A percentile compares a stretch with the other conserved stretches of the same genome.
phyloP scores from a whole-genome alignment of 2,113 vertebrate species.

The Actinemys pallida region DNA sequence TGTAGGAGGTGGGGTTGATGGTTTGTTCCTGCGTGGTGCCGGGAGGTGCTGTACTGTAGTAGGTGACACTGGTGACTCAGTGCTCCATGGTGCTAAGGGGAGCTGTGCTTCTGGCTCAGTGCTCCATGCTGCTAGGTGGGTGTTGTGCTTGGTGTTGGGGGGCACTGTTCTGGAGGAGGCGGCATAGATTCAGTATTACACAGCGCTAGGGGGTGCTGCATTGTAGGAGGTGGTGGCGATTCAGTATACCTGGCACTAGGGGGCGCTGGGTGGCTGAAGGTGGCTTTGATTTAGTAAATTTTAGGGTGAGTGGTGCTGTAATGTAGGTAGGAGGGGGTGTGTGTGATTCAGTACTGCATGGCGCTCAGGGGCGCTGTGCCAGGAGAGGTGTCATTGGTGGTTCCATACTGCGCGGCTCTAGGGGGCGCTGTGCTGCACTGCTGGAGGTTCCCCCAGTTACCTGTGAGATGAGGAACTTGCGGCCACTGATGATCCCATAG shows the following conservation, averaged over 20 bases:
- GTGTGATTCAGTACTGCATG: neutral
- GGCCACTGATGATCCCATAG: neutral
- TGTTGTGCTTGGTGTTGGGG: too few species aligned
- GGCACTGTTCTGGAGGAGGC: too few species aligned
- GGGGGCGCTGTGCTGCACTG: neutral
- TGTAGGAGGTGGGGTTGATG: neutral
- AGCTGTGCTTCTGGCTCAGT: too few species aligned
- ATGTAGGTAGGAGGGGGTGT: neutral
- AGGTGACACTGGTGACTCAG: too few species aligned
- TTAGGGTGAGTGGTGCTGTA: too few species aligned
- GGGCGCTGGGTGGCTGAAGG: too few species aligned
- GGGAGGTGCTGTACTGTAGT: neutral
- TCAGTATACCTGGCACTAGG: too few species aligned
- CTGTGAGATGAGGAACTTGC: neutral
- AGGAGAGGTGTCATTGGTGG: rapidly evolving
- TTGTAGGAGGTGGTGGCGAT: too few species aligned
- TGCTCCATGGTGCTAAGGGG: neutral
- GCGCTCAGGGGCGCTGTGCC: rapidly evolving
- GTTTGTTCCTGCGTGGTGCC: neutral
- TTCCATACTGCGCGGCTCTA: neutral
- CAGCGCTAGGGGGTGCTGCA: too few species aligned
- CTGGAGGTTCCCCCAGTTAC: neutral
- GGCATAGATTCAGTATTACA: too few species aligned
- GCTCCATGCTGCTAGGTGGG: too few species aligned
- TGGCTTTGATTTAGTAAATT: too few species aligned